These are phyloP conservation scores for Tachystola acroxantha DNA, from an alignment of 2,888 invertebrate genomes.

Conservation along the genomic window DNA sequence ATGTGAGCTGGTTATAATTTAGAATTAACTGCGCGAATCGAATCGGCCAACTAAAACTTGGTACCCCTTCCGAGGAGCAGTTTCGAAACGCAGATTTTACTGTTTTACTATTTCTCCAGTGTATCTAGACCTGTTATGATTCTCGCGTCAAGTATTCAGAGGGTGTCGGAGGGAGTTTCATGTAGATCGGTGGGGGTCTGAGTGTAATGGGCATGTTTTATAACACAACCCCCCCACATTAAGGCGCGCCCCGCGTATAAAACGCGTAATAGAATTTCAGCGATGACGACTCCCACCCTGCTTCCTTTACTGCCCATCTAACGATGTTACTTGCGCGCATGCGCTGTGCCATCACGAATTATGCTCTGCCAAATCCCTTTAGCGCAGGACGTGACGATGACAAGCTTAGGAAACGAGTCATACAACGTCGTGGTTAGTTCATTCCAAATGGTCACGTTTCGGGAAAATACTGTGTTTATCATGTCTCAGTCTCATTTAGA, in stretches of 20 bases:
- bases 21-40: conserved; percentile 72
- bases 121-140: conserved; percentile 17
- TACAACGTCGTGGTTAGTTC: background rate
- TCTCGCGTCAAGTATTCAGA: conserved; percentile 13
- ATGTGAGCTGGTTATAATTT: conserved; percentile 54
- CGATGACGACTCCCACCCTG: conserved; percentile 44
- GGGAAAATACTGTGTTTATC: background rate
- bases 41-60: conserved; percentile 43
- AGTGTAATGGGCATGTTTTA: conserved; percentile 62
- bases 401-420: background rate
- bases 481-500: background rate
- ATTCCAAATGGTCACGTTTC: conserved; percentile 1
- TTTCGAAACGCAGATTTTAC: conserved; percentile 56
- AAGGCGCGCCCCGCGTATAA: conserved; percentile 67
- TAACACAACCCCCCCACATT: conserved; percentile 56
- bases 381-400: conserved; percentile 35
- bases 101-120: conserved; percentile 47
- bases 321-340: conserved; percentile 66
- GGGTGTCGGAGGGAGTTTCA: conserved; percentile 28
- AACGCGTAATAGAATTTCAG: conserved; percentile 75
- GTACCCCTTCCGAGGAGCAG: conserved; percentile 20
- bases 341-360: conserved; percentile 46
- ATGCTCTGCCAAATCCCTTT: conserved; percentile 28
- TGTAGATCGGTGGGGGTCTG: conserved; percentile 47
- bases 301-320: conserved; percentile 52